Percentiles rank a stretch among this genome's conserved stretches.
Conservation (phyloP, 2,888 invertebrate species). For the Agrochola macilenta region DNA sequence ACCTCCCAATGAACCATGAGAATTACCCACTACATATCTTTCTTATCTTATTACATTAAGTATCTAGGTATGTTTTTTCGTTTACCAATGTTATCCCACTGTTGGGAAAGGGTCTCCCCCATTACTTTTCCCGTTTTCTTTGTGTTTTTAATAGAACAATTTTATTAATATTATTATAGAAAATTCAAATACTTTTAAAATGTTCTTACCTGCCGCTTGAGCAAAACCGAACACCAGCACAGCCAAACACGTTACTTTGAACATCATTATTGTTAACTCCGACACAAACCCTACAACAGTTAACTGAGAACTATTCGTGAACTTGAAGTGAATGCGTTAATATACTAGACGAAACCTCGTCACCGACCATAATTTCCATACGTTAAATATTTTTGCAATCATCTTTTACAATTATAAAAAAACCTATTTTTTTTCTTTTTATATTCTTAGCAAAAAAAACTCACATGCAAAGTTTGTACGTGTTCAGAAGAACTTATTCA, state of each 20-base stretch:
- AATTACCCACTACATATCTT: no score
- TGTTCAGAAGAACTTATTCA: no score
- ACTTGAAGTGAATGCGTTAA: constrained; percentile 40
- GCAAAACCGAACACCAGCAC: constrained; percentile 38
- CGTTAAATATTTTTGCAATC: not conserved
- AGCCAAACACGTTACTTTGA: constrained; percentile 16
- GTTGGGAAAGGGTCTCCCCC: no score
- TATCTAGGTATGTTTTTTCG: no score
- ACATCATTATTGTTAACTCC: constrained; percentile 36
- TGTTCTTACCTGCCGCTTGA: constrained; percentile 45
- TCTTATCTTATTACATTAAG: no score
- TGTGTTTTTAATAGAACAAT: no score
- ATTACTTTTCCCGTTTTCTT: no score
- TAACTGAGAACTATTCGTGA: constrained; percentile 34
- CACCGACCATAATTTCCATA: constrained; percentile 29
- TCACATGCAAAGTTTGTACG: no score
- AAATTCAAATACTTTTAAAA: not conserved
- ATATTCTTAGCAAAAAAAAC: no score
- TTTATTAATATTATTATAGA: not conserved
- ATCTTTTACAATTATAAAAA: constrained; percentile 4
- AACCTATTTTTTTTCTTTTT: not conserved
- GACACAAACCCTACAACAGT: constrained; percentile 15
- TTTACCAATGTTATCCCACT: no score
- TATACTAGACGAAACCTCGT: constrained; percentile 42
- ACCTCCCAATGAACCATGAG: no score